Evolutionary conservation across 2,113 vertebrate species (phyloP).

Genomic region (Steatornis caripensis): DNA sequence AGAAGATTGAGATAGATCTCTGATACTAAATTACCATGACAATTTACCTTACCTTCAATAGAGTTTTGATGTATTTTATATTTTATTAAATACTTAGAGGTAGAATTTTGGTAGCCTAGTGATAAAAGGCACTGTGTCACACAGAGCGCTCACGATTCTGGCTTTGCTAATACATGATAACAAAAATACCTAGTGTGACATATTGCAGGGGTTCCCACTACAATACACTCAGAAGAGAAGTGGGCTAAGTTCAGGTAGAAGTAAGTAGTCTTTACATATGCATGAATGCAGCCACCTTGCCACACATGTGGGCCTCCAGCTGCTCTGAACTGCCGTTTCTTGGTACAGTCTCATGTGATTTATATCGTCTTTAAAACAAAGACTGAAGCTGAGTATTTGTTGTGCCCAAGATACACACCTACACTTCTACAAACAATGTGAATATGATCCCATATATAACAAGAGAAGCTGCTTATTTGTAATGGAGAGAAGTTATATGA

Average conservation of each 20-base stretch:
- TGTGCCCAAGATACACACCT: not conserved
- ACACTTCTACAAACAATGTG: not conserved
- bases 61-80: not conserved
- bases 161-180: not conserved
- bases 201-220: not conserved
- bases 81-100: not conserved
- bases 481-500: not conserved
- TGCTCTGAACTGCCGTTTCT: not conserved
- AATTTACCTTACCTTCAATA: not conserved
- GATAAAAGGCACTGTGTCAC: not conserved
- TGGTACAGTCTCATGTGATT: not conserved
- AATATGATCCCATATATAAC: not conserved
- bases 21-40: not conserved
- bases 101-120: not conserved
- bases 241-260: rapidly evolving
- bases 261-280: rapidly evolving
- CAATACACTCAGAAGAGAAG: not conserved
- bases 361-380: not conserved
- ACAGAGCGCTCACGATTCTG: not conserved
- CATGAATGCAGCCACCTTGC: not conserved
- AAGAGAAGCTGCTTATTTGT: not conserved
- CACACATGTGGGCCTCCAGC: not conserved
- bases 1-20: not conserved
- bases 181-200: not conserved
- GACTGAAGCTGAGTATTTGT: not conserved